Evolutionary conservation across 2,888 invertebrate species (phyloP).

Genomic region (Caenorhabditis sp.): DNA sequence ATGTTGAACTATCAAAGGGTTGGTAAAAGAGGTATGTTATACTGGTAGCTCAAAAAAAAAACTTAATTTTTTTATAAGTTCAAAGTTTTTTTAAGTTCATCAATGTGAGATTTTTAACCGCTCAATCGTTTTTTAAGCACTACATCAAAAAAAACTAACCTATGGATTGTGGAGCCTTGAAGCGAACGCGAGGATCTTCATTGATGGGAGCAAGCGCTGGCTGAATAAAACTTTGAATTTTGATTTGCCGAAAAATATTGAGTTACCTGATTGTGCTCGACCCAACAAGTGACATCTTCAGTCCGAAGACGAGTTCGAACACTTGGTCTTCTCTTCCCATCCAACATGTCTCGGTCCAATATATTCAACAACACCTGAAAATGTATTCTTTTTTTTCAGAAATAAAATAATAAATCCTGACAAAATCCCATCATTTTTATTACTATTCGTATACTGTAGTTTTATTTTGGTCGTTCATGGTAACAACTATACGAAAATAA

Average conservation of each 20-base stretch:
- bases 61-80: too few relatives aligned
- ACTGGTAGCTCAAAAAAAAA: too few relatives aligned
- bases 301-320: slow-evolving; percentile 17
- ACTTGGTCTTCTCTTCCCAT: slow-evolving; percentile 14
- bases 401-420: too few relatives aligned
- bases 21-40: too few relatives aligned
- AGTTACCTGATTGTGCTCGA: slow-evolving; percentile 32
- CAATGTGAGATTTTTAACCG: too few relatives aligned
- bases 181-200: background rate
- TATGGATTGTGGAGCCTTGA: slow-evolving; percentile 4
- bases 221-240: background rate
- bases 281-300: slow-evolving; percentile 40
- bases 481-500: background rate
- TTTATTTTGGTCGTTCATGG: background rate
- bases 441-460: background rate
- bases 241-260: too few relatives aligned
- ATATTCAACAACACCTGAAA: slow-evolving; percentile 7
- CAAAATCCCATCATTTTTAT: too few relatives aligned
- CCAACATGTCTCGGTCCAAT: slow-evolving; percentile 2
- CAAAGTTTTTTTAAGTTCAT: too few relatives aligned
- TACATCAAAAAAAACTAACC: too few relatives aligned
- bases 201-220: slow-evolving; percentile 4
- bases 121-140: too few relatives aligned
- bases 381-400: background rate
- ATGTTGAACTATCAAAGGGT: too few relatives aligned